Percentiles rank a stretch among this genome's conserved stretches.
Conservation (phyloP, 2,113 vertebrate species). For the Nannospalax galili region DNA sequence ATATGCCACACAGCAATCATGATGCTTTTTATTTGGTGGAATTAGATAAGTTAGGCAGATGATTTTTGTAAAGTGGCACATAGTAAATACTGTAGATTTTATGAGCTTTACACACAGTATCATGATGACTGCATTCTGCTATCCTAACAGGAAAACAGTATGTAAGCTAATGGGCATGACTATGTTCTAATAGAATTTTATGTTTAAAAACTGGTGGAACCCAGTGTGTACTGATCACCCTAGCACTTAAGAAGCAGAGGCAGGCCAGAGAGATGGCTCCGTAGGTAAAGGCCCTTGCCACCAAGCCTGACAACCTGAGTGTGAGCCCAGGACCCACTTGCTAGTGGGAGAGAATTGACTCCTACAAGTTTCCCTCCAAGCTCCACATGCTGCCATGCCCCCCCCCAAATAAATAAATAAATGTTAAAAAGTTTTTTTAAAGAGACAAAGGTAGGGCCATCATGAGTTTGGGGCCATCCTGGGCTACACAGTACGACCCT, state of each 20-base stretch:
- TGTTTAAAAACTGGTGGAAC: background rate
- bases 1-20: background rate
- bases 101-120: background rate
- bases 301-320: background rate
- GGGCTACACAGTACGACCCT: background rate
- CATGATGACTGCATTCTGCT: background rate
- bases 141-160: background rate
- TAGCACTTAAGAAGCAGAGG: background rate
- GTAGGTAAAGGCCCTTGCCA: background rate
- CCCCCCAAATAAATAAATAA: background rate
- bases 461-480: background rate
- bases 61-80: background rate
- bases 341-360: background rate
- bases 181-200: constrained; percentile 30
- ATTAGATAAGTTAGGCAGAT: background rate
- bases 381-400: background rate
- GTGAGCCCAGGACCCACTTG: background rate
- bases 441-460: background rate
- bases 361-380: background rate
- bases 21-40: background rate
- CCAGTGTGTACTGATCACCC: background rate
- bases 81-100: background rate
- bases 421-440: background rate
- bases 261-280: background rate
- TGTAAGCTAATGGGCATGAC: background rate